A percentile compares a stretch with the other conserved stretches of the same genome.
Conservation (phyloP, 2,113 vertebrate species). For the Thryonomys swinderianus region DNA sequence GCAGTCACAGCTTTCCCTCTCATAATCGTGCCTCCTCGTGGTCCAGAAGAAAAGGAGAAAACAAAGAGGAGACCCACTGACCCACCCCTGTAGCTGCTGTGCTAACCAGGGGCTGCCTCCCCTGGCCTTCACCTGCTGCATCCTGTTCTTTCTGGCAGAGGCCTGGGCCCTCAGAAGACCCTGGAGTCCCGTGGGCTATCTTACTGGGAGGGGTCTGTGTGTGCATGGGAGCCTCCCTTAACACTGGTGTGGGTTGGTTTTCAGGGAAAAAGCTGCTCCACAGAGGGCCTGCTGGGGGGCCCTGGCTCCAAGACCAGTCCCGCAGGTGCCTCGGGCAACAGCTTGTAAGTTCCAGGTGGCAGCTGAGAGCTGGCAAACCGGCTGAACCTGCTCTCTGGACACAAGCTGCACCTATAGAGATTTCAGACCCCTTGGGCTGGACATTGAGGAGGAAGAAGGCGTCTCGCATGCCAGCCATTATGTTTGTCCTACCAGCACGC, state of each 20-base stretch:
- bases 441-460: background rate
- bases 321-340: slow-evolving; percentile 35
- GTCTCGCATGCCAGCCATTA: background rate
- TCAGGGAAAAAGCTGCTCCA: background rate
- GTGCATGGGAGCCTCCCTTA: background rate
- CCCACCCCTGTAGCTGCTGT: background rate
- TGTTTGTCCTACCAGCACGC: background rate
- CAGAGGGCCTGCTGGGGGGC: background rate
- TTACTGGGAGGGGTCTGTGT: too few relatives aligned
- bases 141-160: background rate
- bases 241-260: background rate
- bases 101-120: background rate
- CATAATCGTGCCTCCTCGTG: background rate
- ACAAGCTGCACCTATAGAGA: background rate
- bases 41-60: background rate
- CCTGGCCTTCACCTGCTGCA: background rate
- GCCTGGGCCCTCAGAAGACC: background rate
- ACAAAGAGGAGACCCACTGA: background rate
- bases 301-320: background rate
- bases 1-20: background rate
- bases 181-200: background rate
- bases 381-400: slow-evolving; percentile 72
- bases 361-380: slow-evolving; percentile 55
- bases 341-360: background rate
- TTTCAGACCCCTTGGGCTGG: background rate